Conservation (phyloP, 2,113 vertebrate species). For the Panthera tigris region DNA sequence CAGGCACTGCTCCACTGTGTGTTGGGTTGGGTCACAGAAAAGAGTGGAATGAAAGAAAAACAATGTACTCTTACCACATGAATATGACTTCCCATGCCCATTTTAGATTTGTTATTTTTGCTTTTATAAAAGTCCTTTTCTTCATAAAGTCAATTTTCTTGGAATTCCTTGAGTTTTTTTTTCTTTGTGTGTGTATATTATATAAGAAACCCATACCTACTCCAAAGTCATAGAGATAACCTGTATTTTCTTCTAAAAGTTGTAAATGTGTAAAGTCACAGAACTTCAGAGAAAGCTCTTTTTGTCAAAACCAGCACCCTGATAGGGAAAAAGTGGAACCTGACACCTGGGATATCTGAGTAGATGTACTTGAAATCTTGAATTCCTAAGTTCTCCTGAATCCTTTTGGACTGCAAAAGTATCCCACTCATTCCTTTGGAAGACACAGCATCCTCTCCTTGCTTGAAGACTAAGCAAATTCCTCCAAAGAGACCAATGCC, state of each 20-base stretch:
- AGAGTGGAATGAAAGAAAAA: background rate
- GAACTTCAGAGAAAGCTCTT: background rate
- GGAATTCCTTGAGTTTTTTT: background rate
- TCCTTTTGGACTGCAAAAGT: background rate
- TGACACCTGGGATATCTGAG: background rate
- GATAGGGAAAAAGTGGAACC: background rate
- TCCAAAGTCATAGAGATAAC: background rate
- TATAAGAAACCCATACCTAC: background rate
- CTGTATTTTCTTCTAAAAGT: background rate
- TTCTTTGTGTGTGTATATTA: background rate
- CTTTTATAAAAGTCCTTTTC: background rate
- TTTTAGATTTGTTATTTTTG: background rate
- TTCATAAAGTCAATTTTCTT: background rate
- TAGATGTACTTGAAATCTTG: background rate
- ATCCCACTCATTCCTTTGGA: background rate
- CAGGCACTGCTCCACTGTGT: background rate
- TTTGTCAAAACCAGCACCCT: background rate
- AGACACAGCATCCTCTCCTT: accelerated
- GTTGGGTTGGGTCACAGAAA: background rate
- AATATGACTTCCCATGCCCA: background rate
- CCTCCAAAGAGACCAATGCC: background rate
- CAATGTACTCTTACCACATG: background rate
- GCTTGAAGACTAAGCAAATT: background rate
- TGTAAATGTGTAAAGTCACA: background rate
- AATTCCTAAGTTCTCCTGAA: background rate